Percentiles rank a stretch among this genome's conserved stretches.
Conservation (phyloP, 1,140 invertebrate genomes). For the Subanguina moxae region DNA sequence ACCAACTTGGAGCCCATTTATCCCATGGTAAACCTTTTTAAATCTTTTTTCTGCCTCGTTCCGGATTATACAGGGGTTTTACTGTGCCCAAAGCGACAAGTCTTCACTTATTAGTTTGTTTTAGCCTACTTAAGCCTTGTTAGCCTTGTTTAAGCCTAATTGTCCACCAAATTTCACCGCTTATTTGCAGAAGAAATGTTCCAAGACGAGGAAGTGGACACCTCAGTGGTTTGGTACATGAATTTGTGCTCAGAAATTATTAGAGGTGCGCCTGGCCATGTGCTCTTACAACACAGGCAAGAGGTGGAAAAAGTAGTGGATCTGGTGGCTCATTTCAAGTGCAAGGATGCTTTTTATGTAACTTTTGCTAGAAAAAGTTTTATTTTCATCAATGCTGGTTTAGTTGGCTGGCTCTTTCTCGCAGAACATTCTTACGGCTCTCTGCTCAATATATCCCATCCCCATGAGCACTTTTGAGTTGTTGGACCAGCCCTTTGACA, state of each 20-base stretch:
- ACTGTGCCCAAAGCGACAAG: too few relatives aligned
- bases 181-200: slow-evolving; percentile 44
- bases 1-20: slow-evolving; percentile 59
- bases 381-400: slow-evolving; percentile 11
- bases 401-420: slow-evolving; percentile 54
- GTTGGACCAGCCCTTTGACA: slow-evolving; percentile 65
- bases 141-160: too few relatives aligned
- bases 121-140: too few relatives aligned
- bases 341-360: slow-evolving; percentile 37
- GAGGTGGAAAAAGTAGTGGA: slow-evolving; percentile 29
- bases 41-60: too few relatives aligned
- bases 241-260: slow-evolving; percentile 35
- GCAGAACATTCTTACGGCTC: slow-evolving; percentile 64
- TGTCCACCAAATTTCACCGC: neutral
- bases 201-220: slow-evolving; percentile 51
- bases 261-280: slow-evolving; percentile 20
- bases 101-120: neutral
- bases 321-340: slow-evolving; percentile 31
- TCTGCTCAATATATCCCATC: slow-evolving; percentile 66
- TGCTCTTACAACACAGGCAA: slow-evolving; percentile 21
- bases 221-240: slow-evolving; percentile 48
- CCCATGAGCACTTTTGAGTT: slow-evolving; percentile 63
- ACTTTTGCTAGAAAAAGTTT: slow-evolving; percentile 1
- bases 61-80: too few relatives aligned
- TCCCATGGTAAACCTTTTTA: slow-evolving; percentile 61